A percentile compares a stretch with the other conserved stretches of the same genome.
Conservation (phyloP, 2,888 invertebrate genomes). For the Phanerotoma sp. region DNA sequence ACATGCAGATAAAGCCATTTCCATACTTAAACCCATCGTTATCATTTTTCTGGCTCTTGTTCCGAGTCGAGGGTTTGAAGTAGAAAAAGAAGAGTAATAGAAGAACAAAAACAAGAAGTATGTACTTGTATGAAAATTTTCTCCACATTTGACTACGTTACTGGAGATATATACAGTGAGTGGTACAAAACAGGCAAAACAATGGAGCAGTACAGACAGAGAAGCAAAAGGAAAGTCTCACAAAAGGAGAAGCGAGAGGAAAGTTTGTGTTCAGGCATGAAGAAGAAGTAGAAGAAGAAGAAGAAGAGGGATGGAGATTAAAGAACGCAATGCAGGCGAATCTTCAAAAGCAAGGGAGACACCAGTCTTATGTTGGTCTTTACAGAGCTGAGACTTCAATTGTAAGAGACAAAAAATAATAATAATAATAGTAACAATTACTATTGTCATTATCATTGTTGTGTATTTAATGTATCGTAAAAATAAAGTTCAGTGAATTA, state of each 20-base stretch:
- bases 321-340: constrained; percentile 21
- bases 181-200: constrained; percentile 24
- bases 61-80: constrained; percentile 2
- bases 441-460: too few species aligned
- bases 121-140: background rate
- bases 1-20: too few species aligned
- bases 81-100: constrained; percentile 1
- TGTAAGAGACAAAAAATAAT: background rate
- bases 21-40: too few species aligned
- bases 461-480: too few species aligned
- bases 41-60: background rate
- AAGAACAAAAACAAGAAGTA: constrained; percentile 5
- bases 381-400: constrained; percentile 19
- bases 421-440: too few species aligned
- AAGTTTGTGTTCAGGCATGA: constrained; percentile 16
- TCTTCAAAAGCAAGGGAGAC: constrained; percentile 27
- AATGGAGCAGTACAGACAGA: constrained; percentile 24
- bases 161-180: background rate
- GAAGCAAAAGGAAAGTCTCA: constrained; percentile 3
- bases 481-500: too few species aligned
- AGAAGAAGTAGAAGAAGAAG: constrained; percentile 19
- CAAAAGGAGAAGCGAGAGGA: constrained; percentile 18
- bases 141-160: constrained; percentile 1
- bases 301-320: constrained; percentile 20
- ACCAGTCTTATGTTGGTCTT: constrained; percentile 38